Base-by-base conservation (phyloP, 2,797 vertebrate genomes). In the Acanthis flammea region DNA sequence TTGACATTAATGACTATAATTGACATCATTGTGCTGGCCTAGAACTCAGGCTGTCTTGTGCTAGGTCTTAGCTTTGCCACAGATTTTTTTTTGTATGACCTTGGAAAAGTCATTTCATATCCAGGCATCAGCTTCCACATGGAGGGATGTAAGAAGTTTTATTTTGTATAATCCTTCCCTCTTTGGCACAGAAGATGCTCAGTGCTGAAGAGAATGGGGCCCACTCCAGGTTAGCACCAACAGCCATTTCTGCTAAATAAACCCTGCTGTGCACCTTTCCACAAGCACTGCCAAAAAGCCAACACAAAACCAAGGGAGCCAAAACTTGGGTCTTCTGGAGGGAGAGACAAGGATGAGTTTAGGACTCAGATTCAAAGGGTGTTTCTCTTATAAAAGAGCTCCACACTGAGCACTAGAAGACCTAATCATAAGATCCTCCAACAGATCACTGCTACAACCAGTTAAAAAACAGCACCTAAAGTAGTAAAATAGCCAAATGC, bases 1-100 rank as follows among this genome's bases (percentile, higher is more conserved):
- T 71, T 95, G 82, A 96, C 70, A 94, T 94, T 88, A 93, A 86
- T 95, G 78, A 90, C 86, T 87, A 92, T 93, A 93, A 95, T 55
- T 94, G 88, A 92, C 91, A 75, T 75, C 91, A 74, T 51, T 92
- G 47, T 91, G 51, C 86, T 96, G 92, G 84, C 84, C 94, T 88
- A 89, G 61, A 86, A 83, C 54, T 90, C 78, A 55, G 41, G 37
- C 75, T 92, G 88, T 88, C 84, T 94, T 94, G 33, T 65, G 71
- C 68, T 94, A 75, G 42, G 62, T 90, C 76, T 94, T 93, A 95
- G 75, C 78, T 88, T 91, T 88, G 54, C 71, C n/a, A 76, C 61
- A 45, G 71, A 53, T 47, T 76, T 88, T 39, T 39, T 51, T 90
- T 85, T 65, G 11, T 70, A 68, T 68, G 81, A 93, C 92, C 89